Evolutionary conservation across 1,140 invertebrate genomes (phyloP).

Genomic region (Aphidius gifuensis): DNA sequence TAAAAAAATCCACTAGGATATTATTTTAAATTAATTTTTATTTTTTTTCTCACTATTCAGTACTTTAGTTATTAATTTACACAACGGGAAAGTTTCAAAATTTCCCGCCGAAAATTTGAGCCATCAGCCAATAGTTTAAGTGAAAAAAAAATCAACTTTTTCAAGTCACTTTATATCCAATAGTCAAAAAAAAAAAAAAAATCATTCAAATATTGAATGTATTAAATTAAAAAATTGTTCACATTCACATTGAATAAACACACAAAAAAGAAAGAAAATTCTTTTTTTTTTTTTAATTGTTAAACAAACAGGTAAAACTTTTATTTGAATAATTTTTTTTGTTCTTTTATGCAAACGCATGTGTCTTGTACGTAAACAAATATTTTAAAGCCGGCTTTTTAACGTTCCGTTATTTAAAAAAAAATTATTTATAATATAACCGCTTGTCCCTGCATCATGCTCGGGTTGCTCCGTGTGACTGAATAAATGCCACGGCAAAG

Average conservation of each 20-base stretch:
- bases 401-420: not conserved
- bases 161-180: not conserved
- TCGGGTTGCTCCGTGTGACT: conserved; percentile 26
- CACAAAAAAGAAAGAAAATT: not conserved
- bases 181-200: conserved; percentile 5
- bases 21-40: not conserved
- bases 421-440: conserved; percentile 8
- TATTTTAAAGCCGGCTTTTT: not conserved
- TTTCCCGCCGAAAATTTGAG: not conserved
- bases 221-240: not conserved
- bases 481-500: conserved; percentile 20
- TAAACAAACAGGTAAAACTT: not conserved
- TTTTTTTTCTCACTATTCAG: not conserved
- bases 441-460: conserved; percentile 14
- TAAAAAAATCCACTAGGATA: not conserved
- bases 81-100: too few species aligned
- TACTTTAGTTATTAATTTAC: not conserved
- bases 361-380: not conserved
- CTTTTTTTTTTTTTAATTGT: not conserved
- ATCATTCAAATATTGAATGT: not conserved
- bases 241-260: conserved; percentile 15
- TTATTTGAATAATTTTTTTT: not conserved
- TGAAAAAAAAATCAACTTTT: conserved; percentile 7
- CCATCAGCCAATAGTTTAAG: not conserved
- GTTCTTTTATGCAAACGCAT: not conserved